Evolutionary conservation across 2,888 invertebrate genomes (phyloP).

Genomic region (Nezara viridula): DNA sequence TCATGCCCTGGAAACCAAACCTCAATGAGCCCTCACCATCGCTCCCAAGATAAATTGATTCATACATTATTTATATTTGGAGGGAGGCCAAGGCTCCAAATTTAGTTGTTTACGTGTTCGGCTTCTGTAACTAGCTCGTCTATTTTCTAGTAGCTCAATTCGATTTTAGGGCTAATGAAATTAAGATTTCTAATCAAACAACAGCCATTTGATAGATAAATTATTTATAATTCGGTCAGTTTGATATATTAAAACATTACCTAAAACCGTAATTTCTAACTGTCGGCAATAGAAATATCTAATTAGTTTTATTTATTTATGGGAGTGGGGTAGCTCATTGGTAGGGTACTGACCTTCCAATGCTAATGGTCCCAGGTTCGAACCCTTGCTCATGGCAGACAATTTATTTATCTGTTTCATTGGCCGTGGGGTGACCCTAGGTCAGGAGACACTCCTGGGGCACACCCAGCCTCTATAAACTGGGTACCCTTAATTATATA

Average conservation of each 20-base stretch:
- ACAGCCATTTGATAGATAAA: not conserved
- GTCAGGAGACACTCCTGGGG: no score
- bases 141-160: slow-evolving; percentile 6
- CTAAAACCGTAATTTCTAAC: not conserved
- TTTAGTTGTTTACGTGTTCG: slow-evolving; percentile 38
- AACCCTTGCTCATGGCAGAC: no score
- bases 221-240: not conserved
- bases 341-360: no score
- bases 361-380: no score
- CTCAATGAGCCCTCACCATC: slow-evolving; percentile 4
- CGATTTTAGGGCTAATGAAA: not conserved
- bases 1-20: slow-evolving; percentile 29
- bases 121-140: slow-evolving; percentile 25
- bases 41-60: slow-evolving; percentile 21
- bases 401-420: no score
- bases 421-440: no score
- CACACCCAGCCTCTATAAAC: no score
- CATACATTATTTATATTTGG: slow-evolving; percentile 48
- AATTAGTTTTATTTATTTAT: not conserved
- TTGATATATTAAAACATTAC: not conserved
- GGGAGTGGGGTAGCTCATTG: no score
- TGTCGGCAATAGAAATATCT: not conserved
- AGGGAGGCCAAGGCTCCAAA: slow-evolving; percentile 7
- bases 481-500: no score
- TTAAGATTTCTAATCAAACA: not conserved